Conservation (phyloP, 2,113 vertebrate species). For the Anthoscopus minutus region DNA sequence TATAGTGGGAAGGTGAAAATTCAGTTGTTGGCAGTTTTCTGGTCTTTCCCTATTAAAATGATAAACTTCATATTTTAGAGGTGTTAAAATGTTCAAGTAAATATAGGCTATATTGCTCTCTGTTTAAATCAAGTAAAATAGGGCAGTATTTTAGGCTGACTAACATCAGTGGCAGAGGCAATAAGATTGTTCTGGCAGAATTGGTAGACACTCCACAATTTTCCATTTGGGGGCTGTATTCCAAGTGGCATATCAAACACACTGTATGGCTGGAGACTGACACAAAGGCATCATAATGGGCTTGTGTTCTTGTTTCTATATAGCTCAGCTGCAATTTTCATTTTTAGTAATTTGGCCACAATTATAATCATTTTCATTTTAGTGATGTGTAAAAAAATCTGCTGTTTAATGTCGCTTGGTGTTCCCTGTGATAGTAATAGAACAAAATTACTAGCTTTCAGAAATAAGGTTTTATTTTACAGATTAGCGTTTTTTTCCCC, state of each 20-base stretch:
- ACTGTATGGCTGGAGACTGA: neutral
- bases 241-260: neutral
- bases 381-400: neutral
- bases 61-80: neutral
- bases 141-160: neutral
- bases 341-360: neutral
- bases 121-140: neutral
- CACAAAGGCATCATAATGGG: neutral
- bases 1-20: neutral
- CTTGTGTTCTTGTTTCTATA: neutral
- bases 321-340: neutral
- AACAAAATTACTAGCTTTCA: neutral
- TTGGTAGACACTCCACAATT: neutral
- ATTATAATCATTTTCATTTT: neutral
- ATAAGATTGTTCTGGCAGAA: neutral
- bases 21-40: neutral
- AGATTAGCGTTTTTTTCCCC: accelerated
- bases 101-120: neutral
- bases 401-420: neutral
- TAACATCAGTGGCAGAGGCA: neutral
- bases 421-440: neutral
- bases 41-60: neutral
- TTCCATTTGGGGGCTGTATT: neutral
- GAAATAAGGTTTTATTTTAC: conserved; percentile 4
- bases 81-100: neutral